Percentiles rank a stretch among this genome's conserved stretches.
These are phyloP conservation scores for Digitonthophagus gazella DNA, from an alignment of 2,888 invertebrate genomes.

Conservation along the genomic window DNA sequence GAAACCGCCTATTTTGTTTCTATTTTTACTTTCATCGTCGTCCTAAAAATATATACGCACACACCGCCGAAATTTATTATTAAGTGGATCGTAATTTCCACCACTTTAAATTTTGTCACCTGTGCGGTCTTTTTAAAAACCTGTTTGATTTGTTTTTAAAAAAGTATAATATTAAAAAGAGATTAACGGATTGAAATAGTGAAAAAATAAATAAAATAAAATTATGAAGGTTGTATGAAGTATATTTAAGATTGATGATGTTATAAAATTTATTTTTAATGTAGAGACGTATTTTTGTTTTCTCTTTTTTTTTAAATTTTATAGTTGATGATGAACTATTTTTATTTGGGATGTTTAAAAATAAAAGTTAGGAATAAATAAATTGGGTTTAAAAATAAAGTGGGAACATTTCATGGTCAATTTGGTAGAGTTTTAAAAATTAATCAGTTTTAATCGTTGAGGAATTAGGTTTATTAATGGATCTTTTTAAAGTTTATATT, in stretches of 20 bases:
- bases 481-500: too few species aligned
- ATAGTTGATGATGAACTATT: neutral
- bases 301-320: neutral
- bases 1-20: conserved; percentile 18
- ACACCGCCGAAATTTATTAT: neutral
- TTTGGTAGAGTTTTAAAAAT: too few species aligned
- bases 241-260: neutral
- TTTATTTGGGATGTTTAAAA: too few species aligned
- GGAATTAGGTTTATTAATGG: too few species aligned
- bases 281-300: neutral
- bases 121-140: neutral
- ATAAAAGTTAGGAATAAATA: too few species aligned
- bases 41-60: neutral
- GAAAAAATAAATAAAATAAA: neutral
- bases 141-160: conserved; percentile 13
- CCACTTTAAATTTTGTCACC: neutral
- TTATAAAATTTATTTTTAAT: neutral
- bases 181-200: too few species aligned
- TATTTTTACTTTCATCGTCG: conserved; percentile 1
- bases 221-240: neutral
- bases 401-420: too few species aligned
- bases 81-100: neutral
- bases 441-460: too few species aligned
- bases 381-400: too few species aligned
- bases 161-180: neutral